Conservation (phyloP, 2,888 invertebrate genomes). For the Thelaira solivaga region DNA sequence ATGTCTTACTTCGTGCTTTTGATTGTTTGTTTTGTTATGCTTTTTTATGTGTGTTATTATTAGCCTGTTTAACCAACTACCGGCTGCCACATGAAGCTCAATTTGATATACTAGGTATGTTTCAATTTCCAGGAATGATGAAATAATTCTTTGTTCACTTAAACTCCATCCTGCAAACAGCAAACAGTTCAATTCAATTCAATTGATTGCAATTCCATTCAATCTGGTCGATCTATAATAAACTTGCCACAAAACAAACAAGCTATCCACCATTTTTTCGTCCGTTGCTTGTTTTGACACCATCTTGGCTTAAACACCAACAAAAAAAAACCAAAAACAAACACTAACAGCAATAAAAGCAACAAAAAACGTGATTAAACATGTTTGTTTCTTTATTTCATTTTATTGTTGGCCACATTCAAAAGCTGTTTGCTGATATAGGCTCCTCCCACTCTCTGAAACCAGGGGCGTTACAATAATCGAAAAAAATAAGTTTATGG, state of each 20-base stretch:
- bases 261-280: conserved; percentile 74
- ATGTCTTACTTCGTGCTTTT: conserved; percentile 39
- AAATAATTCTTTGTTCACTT: conserved; percentile 45
- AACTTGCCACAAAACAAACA: conserved; percentile 67
- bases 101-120: conserved; percentile 33
- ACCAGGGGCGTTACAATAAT: conserved; percentile 31
- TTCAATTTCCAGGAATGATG: conserved; percentile 58
- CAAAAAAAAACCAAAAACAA: conserved; percentile 1
- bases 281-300: conserved; percentile 63
- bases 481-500: conserved; percentile 45
- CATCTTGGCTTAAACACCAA: conserved; percentile 62
- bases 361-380: conserved; percentile 53
- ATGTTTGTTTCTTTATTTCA: conserved; percentile 19
- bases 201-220: conserved; percentile 37
- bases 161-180: neutral
- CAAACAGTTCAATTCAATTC: conserved; percentile 20
- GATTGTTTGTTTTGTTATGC: conserved; percentile 6
- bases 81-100: neutral
- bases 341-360: neutral
- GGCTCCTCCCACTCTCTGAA: conserved; percentile 48
- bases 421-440: conserved; percentile 21
- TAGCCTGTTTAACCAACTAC: neutral
- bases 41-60: conserved; percentile 27
- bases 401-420: conserved; percentile 30
- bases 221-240: conserved; percentile 48